Percentiles rank a stretch among this genome's conserved stretches.
These are phyloP conservation scores for Sebastes fasciatus DNA, from an alignment of 2,113 vertebrate genomes.

Conservation along the genomic window DNA sequence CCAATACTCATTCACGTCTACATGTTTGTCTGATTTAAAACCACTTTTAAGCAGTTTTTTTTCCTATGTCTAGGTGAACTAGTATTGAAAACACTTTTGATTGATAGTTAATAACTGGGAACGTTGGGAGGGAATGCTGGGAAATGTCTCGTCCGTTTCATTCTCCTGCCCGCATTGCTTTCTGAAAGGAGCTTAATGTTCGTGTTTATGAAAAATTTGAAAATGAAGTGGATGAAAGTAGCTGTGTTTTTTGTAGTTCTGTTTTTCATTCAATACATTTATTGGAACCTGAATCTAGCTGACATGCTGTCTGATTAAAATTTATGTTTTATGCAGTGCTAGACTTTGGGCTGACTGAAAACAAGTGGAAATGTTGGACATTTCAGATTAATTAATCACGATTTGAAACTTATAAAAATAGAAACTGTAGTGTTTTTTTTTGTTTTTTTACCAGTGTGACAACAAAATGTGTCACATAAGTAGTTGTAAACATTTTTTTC, in stretches of 20 bases:
- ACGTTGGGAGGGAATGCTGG: neutral
- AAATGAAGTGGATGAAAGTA: neutral
- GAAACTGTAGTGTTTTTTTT: neutral
- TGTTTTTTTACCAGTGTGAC: neutral
- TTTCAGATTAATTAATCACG: slow-evolving; percentile 3
- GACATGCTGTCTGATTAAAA: slow-evolving; percentile 13
- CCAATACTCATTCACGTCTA: slow-evolving; percentile 29
- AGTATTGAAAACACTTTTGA: slow-evolving; percentile 14
- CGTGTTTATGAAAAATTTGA: slow-evolving; percentile 1
- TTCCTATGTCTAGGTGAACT: neutral
- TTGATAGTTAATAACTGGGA: slow-evolving; percentile 17
- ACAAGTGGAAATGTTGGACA: neutral
- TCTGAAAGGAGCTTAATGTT: neutral
- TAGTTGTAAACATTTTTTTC: slow-evolving; percentile 17
- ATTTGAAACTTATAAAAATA: neutral
- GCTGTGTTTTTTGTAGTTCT: neutral
- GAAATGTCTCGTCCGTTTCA: slow-evolving; percentile 1
- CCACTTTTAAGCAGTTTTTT: neutral
- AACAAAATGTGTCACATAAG: slow-evolving; percentile 23
- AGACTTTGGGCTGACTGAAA: neutral
- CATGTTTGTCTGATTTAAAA: slow-evolving; percentile 31
- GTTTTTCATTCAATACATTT: neutral
- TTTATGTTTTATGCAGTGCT: neutral
- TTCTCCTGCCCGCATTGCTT: neutral
- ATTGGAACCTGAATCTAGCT: neutral